A percentile compares a stretch with the other conserved stretches of the same genome.
These are phyloP conservation scores for Incurvaria masculella DNA, from an alignment of 2,888 invertebrate genomes.

Conservation along the genomic window DNA sequence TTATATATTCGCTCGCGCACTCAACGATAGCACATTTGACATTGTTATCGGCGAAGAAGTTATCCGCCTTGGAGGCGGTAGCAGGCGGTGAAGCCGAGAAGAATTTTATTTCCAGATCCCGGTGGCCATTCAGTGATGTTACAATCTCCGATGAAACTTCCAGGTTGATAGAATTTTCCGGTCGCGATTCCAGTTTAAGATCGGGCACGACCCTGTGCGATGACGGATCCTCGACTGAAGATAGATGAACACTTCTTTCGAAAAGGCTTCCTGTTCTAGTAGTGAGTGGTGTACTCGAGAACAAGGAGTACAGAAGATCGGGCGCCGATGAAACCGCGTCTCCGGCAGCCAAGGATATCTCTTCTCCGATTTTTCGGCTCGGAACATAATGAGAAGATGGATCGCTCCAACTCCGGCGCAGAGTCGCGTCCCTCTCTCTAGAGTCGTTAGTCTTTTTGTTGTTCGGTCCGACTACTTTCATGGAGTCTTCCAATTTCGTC, in stretches of 20 bases:
- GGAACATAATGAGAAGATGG: constrained; percentile 38
- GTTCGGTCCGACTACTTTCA: constrained; percentile 47
- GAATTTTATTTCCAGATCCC: constrained; percentile 76
- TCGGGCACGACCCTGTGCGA: constrained; percentile 17
- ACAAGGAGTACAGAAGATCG: constrained; percentile 42
- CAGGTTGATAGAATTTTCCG: constrained; percentile 38
- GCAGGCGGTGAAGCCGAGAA: constrained; percentile 62
- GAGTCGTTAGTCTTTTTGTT: constrained; percentile 36
- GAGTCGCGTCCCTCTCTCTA: constrained; percentile 24
- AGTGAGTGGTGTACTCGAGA: constrained; percentile 30
- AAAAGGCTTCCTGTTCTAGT: constrained; percentile 31
- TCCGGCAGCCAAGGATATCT: constrained; percentile 30
- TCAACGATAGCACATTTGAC: constrained; percentile 5
- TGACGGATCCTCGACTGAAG: constrained; percentile 26
- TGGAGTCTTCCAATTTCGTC: constrained; percentile 48
- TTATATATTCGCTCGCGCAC: constrained; percentile 15
- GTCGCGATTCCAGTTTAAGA: constrained; percentile 17
- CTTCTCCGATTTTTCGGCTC: constrained; percentile 34
- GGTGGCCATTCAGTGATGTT: constrained; percentile 72
- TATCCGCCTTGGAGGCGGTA: constrained; percentile 36
- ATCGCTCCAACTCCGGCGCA: constrained; percentile 64
- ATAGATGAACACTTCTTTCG: constrained; percentile 37
- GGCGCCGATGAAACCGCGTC: constrained; percentile 39
- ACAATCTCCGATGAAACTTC: constrained; percentile 77
- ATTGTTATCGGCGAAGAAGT: constrained; percentile 40